Evolutionary conservation across 2,113 vertebrate genomes (phyloP), one percentile per base, ranked within the genome.

Genomic region (Aspidoscelis tigris): DNA sequence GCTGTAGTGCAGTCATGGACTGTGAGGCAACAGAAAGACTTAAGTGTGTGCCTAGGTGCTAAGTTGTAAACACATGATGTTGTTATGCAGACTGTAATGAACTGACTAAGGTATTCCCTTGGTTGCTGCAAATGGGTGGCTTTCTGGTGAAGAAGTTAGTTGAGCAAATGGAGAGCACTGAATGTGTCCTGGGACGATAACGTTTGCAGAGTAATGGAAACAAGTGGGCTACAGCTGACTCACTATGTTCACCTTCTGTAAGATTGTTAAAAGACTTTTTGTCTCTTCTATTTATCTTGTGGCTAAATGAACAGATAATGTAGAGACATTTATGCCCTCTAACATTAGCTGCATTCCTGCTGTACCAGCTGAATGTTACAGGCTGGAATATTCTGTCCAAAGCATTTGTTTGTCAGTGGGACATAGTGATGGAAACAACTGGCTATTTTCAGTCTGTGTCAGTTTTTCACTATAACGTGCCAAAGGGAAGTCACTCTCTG

Each of bases 141-240:
- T 53, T 21, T n/a, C 80, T 86, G 80, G 70, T 76, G 58, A 82
- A 24, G 0, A 0, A 43, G 53, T 20, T n/a, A 10, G 9, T 84
- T 87, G 53, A 58, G 74, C 73, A 86, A 86, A 81, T 3, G 47
- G 33, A 14, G 47, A 14, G 20, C 24, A 64, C 33, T 84, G 2
- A 75, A 21, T 82, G 82, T 76, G 7, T 84, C 85, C 82, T 65
- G 2, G 82, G 53, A 4, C 72, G 33, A 68, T 87, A 77, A 69
- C 18, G 50, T 70, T 66, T 74, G 6, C 66, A 80, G 22, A 20
- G 70, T 2, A 44, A 0, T 20, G 39, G 81, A 89, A 85, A 79
- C 74, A 10, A 7, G 3, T 80, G 44, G 47, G 47, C 79, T 33
- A 83, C 72, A 83, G 68, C 16, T 83, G 76, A 22, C 86, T 86